Evolutionary conservation across 2,888 invertebrate genomes (phyloP).

Genomic region (Sclerodermus sp.): DNA sequence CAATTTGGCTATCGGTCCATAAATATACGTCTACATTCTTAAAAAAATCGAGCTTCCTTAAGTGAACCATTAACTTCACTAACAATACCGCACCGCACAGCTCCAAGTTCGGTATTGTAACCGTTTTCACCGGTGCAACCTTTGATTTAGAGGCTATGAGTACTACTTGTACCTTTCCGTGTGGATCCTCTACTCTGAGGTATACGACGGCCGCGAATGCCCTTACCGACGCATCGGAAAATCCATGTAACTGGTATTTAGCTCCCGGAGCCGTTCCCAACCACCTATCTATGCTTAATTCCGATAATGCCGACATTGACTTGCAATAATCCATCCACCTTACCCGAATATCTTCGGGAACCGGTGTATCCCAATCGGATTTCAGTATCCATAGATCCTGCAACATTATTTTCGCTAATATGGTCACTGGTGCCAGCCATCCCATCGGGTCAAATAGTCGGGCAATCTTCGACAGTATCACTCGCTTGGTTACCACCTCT

Average conservation of each 20-base stretch:
- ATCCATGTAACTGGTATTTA: neutral
- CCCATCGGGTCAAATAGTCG: constrained; percentile 19
- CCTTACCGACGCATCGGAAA: neutral
- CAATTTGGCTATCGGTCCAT: constrained; percentile 23
- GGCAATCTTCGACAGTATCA: constrained; percentile 12
- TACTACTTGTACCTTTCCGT: neutral
- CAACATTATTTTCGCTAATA: constrained; percentile 15
- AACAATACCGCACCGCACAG: constrained; percentile 7
- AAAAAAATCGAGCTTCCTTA: neutral
- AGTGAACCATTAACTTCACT: neutral
- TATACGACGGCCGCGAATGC: neutral
- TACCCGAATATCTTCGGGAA: constrained; percentile 7
- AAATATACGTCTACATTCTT: neutral
- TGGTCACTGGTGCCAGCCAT: constrained; percentile 10
- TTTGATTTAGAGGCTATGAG: constrained; percentile 9
- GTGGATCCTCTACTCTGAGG: neutral
- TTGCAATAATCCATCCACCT: constrained; percentile 4
- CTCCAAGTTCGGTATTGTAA: constrained; percentile 13
- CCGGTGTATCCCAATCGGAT: constrained; percentile 14
- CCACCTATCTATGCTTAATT: neutral
- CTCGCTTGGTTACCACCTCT: constrained; percentile 5
- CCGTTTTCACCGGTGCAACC: constrained; percentile 12
- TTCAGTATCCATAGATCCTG: constrained; percentile 16
- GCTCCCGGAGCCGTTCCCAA: neutral
- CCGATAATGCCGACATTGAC: neutral